Evolutionary conservation across 2,888 invertebrate genomes (phyloP).

Genomic region (Diachrysia chrysitis): DNA sequence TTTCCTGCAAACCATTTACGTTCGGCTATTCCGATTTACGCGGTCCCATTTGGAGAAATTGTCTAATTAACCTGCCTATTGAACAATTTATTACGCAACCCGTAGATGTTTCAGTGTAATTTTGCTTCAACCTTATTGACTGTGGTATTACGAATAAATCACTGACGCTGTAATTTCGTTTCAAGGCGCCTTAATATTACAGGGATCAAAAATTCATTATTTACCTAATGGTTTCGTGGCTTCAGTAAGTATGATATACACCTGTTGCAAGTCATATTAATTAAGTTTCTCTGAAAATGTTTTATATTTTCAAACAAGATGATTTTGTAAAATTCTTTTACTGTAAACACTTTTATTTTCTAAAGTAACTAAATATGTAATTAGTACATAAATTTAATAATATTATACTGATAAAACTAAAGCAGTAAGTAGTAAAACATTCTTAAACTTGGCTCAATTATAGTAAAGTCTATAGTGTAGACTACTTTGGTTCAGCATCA

Average conservation of each 20-base stretch:
- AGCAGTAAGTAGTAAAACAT: background rate
- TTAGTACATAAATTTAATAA: background rate
- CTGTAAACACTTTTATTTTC: too few relatives aligned
- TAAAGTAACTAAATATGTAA: too few relatives aligned
- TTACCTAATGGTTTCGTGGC: slow-evolving; percentile 21
- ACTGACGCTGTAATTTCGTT: slow-evolving; percentile 66
- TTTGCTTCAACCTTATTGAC: slow-evolving; percentile 77
- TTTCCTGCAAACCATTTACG: slow-evolving; percentile 70
- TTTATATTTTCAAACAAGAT: background rate
- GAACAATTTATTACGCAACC: slow-evolving; percentile 81
- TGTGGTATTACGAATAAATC: slow-evolving; percentile 75
- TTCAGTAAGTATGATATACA: slow-evolving; percentile 26
- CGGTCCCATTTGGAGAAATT: slow-evolving; percentile 78
- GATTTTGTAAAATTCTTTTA: background rate
- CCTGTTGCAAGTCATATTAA: slow-evolving; percentile 25
- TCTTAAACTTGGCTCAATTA: slow-evolving; percentile 28
- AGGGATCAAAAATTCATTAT: slow-evolving; percentile 50
- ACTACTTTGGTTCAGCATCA: slow-evolving; percentile 44
- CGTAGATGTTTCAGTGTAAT: slow-evolving; percentile 75
- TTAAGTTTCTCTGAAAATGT: background rate
- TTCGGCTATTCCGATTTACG: slow-evolving; percentile 76
- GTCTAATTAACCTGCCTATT: slow-evolving; percentile 86
- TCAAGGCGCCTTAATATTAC: slow-evolving; percentile 56
- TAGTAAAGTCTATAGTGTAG: slow-evolving; percentile 39
- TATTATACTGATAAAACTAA: background rate